A percentile compares a stretch with the other conserved stretches of the same genome.
Evolutionary conservation across 2,113 vertebrate genomes (phyloP).

Genomic region (Urocitellus parryii): DNA sequence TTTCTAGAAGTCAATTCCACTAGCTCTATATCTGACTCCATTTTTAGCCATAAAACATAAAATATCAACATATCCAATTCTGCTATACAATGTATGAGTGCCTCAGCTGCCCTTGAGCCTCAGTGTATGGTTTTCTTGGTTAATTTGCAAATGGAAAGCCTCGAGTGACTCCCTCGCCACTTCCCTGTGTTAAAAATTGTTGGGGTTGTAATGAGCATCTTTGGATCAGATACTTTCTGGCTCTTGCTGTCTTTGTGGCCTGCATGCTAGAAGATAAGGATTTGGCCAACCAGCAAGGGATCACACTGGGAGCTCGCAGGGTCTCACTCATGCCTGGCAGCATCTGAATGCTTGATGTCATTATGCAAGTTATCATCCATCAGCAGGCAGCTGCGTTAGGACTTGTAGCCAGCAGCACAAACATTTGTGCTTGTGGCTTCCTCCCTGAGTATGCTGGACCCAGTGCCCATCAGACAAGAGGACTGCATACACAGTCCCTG

Average conservation of each 20-base stretch:
- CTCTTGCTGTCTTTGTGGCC: slow-evolving; percentile 40
- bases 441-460: background rate
- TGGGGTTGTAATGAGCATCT: background rate
- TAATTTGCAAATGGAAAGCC: background rate
- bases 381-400: slow-evolving; percentile 56
- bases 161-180: fast-evolving
- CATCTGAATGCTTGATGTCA: background rate
- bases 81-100: fast-evolving
- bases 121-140: background rate
- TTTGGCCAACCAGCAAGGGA: slow-evolving; percentile 2
- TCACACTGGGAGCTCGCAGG: background rate
- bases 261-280: slow-evolving; percentile 46
- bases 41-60: background rate
- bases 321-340: background rate
- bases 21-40: background rate
- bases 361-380: slow-evolving; percentile 20
- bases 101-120: background rate
- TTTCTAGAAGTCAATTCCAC: background rate
- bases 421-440: background rate
- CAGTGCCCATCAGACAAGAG: slow-evolving; percentile 7
- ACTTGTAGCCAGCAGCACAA: slow-evolving; percentile 23
- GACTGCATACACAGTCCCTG: background rate
- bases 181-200: background rate
- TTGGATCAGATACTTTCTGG: slow-evolving; percentile 35
- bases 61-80: background rate